phyloP scores from a whole-genome alignment of 2,888 invertebrate species.

The Boloria selene region DNA sequence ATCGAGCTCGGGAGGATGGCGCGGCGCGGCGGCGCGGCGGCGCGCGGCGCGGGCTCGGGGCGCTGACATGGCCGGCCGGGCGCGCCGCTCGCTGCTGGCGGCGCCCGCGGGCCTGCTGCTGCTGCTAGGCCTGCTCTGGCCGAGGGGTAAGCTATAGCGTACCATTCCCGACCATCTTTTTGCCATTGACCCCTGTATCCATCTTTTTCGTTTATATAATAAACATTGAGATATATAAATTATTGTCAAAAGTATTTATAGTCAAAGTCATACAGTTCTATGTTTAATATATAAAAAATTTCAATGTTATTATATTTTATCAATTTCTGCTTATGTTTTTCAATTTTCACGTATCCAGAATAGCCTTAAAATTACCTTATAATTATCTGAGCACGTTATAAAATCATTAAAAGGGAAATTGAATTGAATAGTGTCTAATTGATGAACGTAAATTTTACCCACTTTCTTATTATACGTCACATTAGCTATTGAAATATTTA shows the following conservation, averaged over 20 bases:
- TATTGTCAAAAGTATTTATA: neutral
- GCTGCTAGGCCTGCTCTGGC: slow-evolving; percentile 78
- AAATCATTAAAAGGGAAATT: too few species aligned
- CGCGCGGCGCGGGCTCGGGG: slow-evolving; percentile 73
- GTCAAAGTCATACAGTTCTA: neutral
- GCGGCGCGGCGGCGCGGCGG: slow-evolving; percentile 71
- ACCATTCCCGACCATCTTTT: neutral
- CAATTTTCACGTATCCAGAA: too few species aligned
- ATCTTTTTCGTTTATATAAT: neutral
- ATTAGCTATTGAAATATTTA: too few species aligned
- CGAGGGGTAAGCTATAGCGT: slow-evolving; percentile 64
- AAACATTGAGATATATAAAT: neutral
- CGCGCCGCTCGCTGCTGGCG: slow-evolving; percentile 80
- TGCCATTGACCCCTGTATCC: neutral
- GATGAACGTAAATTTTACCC: too few species aligned
- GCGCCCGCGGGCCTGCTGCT: slow-evolving; percentile 81
- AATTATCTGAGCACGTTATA: too few species aligned
- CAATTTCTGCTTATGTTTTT: too few species aligned
- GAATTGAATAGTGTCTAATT: too few species aligned
- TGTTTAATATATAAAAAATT: neutral
- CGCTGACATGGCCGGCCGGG: slow-evolving; percentile 80
- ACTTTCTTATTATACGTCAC: too few species aligned
- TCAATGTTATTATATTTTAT: too few species aligned
- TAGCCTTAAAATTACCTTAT: too few species aligned
- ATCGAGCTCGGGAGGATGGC: slow-evolving; percentile 65